These are phyloP conservation scores for Dolichopus griseipennis DNA, from an alignment of 2,888 invertebrate species.

Conservation along the genomic window DNA sequence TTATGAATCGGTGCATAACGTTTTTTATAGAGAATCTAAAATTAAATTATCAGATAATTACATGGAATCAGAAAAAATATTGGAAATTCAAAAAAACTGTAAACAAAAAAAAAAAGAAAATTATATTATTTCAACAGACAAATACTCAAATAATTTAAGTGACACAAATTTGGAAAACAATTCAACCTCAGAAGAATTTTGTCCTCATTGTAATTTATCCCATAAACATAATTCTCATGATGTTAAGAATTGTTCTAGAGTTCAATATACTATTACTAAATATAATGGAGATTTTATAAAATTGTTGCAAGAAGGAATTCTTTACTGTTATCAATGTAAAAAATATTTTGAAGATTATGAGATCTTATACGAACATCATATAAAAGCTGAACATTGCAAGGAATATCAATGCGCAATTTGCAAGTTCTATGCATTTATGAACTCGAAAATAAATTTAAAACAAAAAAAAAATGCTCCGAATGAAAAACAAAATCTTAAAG, in stretches of 20 bases:
- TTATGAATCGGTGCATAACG: no score
- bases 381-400: background rate
- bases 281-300: background rate
- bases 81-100: background rate
- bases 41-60: background rate
- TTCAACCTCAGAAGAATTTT: background rate
- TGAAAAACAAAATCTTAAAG: no score
- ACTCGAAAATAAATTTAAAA: background rate
- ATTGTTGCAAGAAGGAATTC: background rate
- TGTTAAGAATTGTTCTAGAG: background rate
- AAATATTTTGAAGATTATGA: background rate
- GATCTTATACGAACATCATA: background rate
- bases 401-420: background rate
- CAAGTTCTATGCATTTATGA: background rate
- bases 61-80: background rate
- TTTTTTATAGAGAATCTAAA: no score
- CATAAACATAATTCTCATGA: background rate
- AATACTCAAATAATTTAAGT: no score
- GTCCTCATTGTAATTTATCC: background rate
- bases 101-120: background rate
- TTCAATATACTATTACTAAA: background rate
- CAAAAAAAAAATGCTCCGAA: background rate
- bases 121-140: no score
- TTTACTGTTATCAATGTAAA: background rate
- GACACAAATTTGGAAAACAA: background rate